phyloP scores from a whole-genome alignment of 2,888 invertebrate species.

The Bibio marci region DNA sequence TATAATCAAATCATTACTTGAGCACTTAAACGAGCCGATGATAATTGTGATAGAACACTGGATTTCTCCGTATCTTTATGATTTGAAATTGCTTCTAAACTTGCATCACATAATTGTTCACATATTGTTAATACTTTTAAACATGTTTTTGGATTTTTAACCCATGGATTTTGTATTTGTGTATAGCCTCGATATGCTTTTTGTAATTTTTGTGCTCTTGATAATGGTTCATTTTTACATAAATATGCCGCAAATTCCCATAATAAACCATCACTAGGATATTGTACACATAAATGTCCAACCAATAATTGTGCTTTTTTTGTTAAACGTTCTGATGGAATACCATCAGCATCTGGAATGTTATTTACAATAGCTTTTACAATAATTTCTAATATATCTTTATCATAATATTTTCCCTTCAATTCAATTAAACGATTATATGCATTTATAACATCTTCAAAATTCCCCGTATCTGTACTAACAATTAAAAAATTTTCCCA shows the following conservation, averaged over 20 bases:
- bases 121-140: constrained; percentile 44
- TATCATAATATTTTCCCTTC: constrained; percentile 61
- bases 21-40: constrained; percentile 38
- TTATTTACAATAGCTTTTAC: constrained; percentile 50
- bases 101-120: constrained; percentile 37
- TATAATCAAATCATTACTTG: constrained; percentile 29
- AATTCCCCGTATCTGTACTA: constrained; percentile 70
- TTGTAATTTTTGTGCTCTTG: constrained; percentile 53
- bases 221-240: constrained; percentile 35
- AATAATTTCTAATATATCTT: constrained; percentile 54
- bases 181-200: constrained; percentile 59
- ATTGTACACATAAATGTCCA: constrained; percentile 24
- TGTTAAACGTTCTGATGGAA: constrained; percentile 26
- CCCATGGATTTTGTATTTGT: constrained; percentile 37
- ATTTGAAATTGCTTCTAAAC: constrained; percentile 33
- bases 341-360: constrained; percentile 37
- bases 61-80: constrained; percentile 32
- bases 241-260: constrained; percentile 72
- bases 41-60: constrained; percentile 37
- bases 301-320: constrained; percentile 22
- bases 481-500: constrained; percentile 93
- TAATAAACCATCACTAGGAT: constrained; percentile 50
- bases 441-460: constrained; percentile 68
- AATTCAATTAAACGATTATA: constrained; percentile 75
- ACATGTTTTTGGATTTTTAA: constrained; percentile 38